These are phyloP conservation scores for Trachelus tabidus DNA, from an alignment of 2,888 invertebrate genomes.

Conservation along the genomic window DNA sequence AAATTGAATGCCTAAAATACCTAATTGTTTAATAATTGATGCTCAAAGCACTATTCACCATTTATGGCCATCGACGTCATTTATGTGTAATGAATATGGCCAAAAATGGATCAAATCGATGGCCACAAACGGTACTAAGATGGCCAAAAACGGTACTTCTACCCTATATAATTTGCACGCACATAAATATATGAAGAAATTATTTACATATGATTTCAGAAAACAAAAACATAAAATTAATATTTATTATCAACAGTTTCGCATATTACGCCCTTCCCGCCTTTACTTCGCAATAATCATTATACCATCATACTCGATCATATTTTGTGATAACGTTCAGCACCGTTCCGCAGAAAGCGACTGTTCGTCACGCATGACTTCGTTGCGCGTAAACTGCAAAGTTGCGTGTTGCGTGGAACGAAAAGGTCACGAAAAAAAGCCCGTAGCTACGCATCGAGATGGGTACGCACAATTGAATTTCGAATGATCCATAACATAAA, in stretches of 20 bases:
- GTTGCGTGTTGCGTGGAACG: background rate
- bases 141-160: no score
- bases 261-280: background rate
- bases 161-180: background rate
- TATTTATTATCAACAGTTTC: background rate
- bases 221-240: background rate
- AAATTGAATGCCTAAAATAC: no score
- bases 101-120: no score
- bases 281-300: background rate
- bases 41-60: no score
- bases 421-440: background rate
- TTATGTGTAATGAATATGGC: no score
- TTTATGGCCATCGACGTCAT: no score
- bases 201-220: background rate
- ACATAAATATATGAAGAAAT: background rate
- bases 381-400: conserved; percentile 2
- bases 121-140: no score
- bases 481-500: background rate
- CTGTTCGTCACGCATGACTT: background rate
- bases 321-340: background rate
- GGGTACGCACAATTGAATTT: background rate
- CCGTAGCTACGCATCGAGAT: background rate
- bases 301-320: background rate
- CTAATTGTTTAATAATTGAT: no score
- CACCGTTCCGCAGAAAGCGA: background rate